These are phyloP conservation scores for Hydrotaea cyrtoneurina DNA, from an alignment of 2,888 invertebrate species.

Conservation along the genomic window DNA sequence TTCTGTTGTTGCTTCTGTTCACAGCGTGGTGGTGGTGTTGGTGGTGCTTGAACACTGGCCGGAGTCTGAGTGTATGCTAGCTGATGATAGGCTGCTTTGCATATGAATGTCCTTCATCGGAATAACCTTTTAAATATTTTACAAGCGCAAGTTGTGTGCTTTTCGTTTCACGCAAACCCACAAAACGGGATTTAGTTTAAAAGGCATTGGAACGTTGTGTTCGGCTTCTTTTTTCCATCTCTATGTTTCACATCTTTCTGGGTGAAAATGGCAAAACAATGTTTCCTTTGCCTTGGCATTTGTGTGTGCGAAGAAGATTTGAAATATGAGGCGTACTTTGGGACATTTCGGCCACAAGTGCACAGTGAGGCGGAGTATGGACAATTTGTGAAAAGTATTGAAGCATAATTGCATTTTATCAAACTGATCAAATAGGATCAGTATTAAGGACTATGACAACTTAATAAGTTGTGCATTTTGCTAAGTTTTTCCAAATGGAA, in stretches of 20 bases:
- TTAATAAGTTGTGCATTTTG: no score
- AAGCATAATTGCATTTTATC: no score
- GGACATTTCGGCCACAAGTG: not conserved
- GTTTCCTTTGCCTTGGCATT: not conserved
- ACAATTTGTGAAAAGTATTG: not conserved
- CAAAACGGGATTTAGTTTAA: not conserved
- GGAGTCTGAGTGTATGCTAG: not conserved
- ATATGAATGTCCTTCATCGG: conserved; percentile 44
- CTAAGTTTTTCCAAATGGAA: no score
- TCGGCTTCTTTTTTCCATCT: not conserved
- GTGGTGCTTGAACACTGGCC: not conserved
- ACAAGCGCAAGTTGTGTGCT: not conserved
- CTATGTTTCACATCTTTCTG: no score
- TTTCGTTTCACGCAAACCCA: conserved; percentile 6
- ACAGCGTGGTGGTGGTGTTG: not conserved
- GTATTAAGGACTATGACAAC: no score
- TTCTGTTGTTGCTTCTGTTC: conserved; percentile 4
- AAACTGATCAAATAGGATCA: no score
- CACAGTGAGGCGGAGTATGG: not conserved
- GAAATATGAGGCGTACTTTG: not conserved
- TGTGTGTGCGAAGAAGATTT: not conserved
- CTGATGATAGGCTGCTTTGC: conserved; percentile 42
- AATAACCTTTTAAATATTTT: conserved; percentile 51
- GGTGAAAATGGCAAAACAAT: not conserved
- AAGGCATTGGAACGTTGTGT: not conserved